Evolutionary conservation across 2,888 invertebrate genomes (phyloP), one percentile per base, ranked within the genome.

Genomic region (Adelphocoris suturalis): DNA sequence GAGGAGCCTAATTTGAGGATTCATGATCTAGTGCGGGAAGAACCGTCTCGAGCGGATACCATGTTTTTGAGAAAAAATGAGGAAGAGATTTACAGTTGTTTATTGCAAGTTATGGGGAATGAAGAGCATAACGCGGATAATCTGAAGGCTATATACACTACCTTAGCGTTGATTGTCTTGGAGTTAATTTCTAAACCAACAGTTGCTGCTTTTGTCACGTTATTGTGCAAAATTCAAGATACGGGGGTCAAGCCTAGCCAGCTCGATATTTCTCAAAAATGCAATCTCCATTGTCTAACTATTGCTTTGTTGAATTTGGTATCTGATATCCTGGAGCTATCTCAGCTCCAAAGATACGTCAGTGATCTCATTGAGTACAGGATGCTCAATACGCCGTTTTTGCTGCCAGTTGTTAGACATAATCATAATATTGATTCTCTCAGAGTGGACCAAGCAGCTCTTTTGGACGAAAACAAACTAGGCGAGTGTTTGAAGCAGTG

Each of bases 11-110:
- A 94, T 95, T 46, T 85, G 14, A 80, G 82, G 27, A 82, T 90
- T 14, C 16, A 52, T 28, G 78, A 85, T 80, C 19, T 90, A 14
- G 78, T 52, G 1, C 19, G 85, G 27, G 80, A 61, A 28, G 86
- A 98, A 93, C 97, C 98, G 89, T 97, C 98, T 0, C 95, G 98
- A 27, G 98, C 98, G 1, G 99, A 99, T 93, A 95, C 98, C 90
- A 97, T 99, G 93, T 99, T 99, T 94, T 98, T 99, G 94, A 97
- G 98, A 93, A 99, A 99, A 93, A 97, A 98, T 93, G 97, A 97
- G 93, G 94, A 97, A 92, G 95, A 96, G 61, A 96, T 96, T 86
- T 98, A 98, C 93, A 95, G 95, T 0, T 90, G 86, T 23, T 14
- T 90, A n/a, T 37, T 90, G 47, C 86, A 86, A 55, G 80, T 85